These are phyloP conservation scores for Pelvicachromis taeniatus DNA, from an alignment of 2,113 vertebrate genomes.

Conservation along the genomic window DNA sequence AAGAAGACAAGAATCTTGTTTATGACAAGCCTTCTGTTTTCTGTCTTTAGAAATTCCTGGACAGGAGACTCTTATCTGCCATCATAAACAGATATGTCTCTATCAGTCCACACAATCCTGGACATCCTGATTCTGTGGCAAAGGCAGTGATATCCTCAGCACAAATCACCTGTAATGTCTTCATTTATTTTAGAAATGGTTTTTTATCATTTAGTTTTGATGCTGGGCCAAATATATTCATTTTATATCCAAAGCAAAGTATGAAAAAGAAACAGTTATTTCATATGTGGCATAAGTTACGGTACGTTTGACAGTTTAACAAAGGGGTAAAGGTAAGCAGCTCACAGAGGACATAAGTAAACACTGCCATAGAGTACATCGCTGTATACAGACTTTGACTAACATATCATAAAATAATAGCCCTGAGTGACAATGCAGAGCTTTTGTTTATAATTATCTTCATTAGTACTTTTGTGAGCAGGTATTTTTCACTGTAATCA, in stretches of 20 bases:
- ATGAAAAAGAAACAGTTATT: not conserved
- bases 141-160: not conserved
- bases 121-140: too few species aligned
- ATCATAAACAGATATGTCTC: not conserved
- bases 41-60: not conserved
- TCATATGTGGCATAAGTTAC: not conserved
- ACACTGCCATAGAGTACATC: not conserved
- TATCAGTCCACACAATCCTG: not conserved
- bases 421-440: not conserved
- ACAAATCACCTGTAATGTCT: not conserved
- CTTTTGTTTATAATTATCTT: conserved; percentile 43
- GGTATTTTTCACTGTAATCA: conserved; percentile 44
- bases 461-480: conserved; percentile 25
- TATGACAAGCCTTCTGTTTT: not conserved
- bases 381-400: not conserved
- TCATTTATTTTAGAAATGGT: not conserved
- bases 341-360: not conserved
- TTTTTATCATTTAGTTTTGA: not conserved
- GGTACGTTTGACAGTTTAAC: not conserved
- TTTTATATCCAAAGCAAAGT: not conserved
- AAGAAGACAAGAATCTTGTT: not conserved
- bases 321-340: not conserved
- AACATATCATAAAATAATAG: not conserved
- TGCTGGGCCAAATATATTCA: not conserved
- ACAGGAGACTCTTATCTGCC: not conserved